These are phyloP conservation scores for Lycocerus yunnanus DNA, from an alignment of 2,888 invertebrate genomes.

Conservation along the genomic window DNA sequence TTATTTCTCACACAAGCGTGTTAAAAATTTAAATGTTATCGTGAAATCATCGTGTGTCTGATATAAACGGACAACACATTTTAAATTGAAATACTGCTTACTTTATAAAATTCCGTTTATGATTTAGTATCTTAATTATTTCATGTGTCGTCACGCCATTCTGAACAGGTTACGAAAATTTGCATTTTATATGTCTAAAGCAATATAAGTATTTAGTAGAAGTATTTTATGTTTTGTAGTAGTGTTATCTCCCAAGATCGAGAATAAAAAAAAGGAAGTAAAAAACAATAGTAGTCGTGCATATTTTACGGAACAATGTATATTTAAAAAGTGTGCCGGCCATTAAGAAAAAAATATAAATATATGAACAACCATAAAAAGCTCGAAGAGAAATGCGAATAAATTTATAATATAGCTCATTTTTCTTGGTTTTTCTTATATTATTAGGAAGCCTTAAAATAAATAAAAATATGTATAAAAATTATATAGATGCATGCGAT, in stretches of 20 bases:
- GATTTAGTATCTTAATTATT: slow-evolving; percentile 17
- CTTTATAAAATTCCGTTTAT: slow-evolving; percentile 9
- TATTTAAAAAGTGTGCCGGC: slow-evolving; percentile 29
- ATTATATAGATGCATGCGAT: not conserved
- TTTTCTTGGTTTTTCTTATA: not conserved
- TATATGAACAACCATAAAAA: slow-evolving; percentile 10
- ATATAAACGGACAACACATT: slow-evolving; percentile 1
- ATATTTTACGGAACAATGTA: slow-evolving; percentile 29
- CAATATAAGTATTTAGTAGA: slow-evolving; percentile 25
- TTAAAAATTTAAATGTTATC: not conserved
- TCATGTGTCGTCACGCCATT: slow-evolving; percentile 24
- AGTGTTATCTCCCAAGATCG: slow-evolving; percentile 26
- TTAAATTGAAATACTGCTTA: not conserved
- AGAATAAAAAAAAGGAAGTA: slow-evolving; percentile 28
- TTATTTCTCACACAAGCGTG: not conserved
- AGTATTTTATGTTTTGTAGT: slow-evolving; percentile 21
- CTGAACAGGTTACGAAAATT: slow-evolving; percentile 25
- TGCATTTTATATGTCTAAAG: slow-evolving; percentile 26
- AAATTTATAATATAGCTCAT: not conserved
- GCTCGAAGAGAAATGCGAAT: not conserved
- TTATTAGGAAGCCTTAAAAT: not conserved
- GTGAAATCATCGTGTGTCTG: not conserved
- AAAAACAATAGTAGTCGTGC: slow-evolving; percentile 29
- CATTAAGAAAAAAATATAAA: slow-evolving; percentile 28
- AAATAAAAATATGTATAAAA: not conserved